phyloP scores from a whole-genome alignment of 2,888 invertebrate genomes.

The Didymodactylos carnosus region DNA sequence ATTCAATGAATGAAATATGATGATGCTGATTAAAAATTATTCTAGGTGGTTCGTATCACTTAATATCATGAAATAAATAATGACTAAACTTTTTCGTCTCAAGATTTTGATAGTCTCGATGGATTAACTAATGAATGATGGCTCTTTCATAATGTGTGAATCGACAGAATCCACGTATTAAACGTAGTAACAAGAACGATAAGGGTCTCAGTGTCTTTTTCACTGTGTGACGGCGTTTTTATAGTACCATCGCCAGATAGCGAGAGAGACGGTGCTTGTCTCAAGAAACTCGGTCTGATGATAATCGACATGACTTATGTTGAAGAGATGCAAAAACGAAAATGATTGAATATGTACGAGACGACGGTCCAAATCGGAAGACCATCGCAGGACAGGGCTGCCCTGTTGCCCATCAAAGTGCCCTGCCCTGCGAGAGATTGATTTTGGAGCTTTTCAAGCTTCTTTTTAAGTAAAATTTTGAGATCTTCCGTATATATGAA shows the following conservation, averaged over 20 bases:
- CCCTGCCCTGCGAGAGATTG: no score
- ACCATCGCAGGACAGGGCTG: no score
- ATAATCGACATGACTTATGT: constrained; percentile 61
- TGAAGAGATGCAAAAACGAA: constrained; percentile 71
- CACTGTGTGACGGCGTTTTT: no score
- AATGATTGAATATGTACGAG: constrained; percentile 52
- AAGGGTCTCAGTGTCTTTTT: no score
- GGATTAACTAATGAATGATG: constrained; percentile 83
- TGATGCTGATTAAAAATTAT: constrained; percentile 48
- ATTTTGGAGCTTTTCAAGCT: no score
- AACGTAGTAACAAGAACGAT: constrained; percentile 80
- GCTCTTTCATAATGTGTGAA: constrained; percentile 76
- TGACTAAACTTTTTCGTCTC: constrained; percentile 19
- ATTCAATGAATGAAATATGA: constrained; percentile 57
- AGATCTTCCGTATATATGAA: no score
- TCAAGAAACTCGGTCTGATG: constrained; percentile 53
- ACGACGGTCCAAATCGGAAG: constrained; percentile 49
- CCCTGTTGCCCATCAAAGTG: no score
- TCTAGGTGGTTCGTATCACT: constrained; percentile 33
- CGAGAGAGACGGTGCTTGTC: constrained; percentile 40
- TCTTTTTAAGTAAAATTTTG: no score
- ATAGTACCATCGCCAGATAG: no score
- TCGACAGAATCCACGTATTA: constrained; percentile 67
- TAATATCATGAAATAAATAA: neutral
- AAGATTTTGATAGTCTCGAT: constrained; percentile 67